phyloP scores from a whole-genome alignment of 2,888 invertebrate species.

The Tubiluchus corallicola region DNA sequence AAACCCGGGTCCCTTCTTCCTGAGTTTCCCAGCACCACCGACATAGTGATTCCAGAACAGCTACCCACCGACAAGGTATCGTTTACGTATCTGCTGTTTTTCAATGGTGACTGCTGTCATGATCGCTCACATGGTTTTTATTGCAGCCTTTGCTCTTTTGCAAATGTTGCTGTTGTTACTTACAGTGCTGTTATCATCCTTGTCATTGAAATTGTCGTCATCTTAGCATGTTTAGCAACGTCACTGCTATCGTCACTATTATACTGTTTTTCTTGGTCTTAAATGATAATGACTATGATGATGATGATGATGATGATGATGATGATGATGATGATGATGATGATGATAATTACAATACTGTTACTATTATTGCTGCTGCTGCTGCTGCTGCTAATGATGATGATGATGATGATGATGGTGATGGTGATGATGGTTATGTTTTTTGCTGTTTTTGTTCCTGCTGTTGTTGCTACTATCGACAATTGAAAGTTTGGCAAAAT shows the following conservation, averaged over 20 bases:
- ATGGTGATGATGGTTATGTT: not conserved
- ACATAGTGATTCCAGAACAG: conserved; percentile 25
- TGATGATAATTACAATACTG: no score
- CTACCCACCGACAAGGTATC: conserved; percentile 26
- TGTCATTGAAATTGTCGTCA: no score
- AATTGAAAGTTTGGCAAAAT: no score
- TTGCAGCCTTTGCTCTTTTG: not conserved
- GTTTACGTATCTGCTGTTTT: no score
- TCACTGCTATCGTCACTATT: no score
- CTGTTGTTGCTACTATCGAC: no score
- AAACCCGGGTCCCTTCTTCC: conserved; percentile 30
- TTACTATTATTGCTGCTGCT: conserved; percentile 3
- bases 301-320: no score
- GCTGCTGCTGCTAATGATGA: conserved; percentile 1
- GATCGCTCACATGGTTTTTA: not conserved
- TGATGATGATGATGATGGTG: conserved; percentile 3
- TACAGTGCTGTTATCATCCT: not conserved
- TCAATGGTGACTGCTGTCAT: conserved; percentile 7
- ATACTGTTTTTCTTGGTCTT: no score
- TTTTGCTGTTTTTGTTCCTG: no score
- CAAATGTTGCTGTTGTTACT: not conserved
- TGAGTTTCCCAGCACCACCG: conserved; percentile 30
- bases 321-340: no score
- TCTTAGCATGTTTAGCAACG: no score
- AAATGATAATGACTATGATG: no score